phyloP scores from a whole-genome alignment of 2,797 vertebrate species.

The Sternarchorhynchus goeldii region DNA sequence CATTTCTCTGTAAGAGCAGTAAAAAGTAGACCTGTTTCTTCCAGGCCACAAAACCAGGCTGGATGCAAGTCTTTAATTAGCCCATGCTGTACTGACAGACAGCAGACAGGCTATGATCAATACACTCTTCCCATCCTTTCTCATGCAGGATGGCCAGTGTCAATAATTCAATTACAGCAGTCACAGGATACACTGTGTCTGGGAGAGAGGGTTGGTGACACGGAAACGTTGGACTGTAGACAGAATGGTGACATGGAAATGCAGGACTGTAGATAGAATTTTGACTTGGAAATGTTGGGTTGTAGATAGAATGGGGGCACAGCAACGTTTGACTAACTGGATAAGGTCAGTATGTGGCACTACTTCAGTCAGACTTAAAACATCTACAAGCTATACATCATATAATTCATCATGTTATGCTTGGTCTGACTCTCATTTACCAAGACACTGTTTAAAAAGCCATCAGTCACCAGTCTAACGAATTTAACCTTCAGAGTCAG shows the following conservation, averaged over 20 bases:
- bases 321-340: too few species aligned
- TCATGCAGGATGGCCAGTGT: constrained; percentile 50
- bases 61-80: constrained; percentile 43
- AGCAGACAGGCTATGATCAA: constrained; percentile 59
- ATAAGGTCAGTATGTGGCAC: background rate
- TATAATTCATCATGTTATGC: background rate
- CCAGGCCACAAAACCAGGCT: constrained; percentile 15
- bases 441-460: background rate
- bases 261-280: background rate
- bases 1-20: constrained; percentile 8
- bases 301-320: background rate
- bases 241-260: background rate
- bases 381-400: too few species aligned
- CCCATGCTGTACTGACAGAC: constrained; percentile 33
- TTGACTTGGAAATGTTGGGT: background rate
- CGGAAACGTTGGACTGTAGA: background rate
- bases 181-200: constrained; percentile 47
- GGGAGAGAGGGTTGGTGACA: constrained; percentile 21
- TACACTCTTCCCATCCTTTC: constrained; percentile 59
- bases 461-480: background rate
- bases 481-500: background rate
- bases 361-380: background rate
- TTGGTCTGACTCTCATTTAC: background rate
- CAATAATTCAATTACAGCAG: constrained; percentile 64
- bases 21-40: constrained; percentile 21